Evolutionary conservation across 2,888 invertebrate species (phyloP).

Genomic region (Vandiemenella viatica): DNA sequence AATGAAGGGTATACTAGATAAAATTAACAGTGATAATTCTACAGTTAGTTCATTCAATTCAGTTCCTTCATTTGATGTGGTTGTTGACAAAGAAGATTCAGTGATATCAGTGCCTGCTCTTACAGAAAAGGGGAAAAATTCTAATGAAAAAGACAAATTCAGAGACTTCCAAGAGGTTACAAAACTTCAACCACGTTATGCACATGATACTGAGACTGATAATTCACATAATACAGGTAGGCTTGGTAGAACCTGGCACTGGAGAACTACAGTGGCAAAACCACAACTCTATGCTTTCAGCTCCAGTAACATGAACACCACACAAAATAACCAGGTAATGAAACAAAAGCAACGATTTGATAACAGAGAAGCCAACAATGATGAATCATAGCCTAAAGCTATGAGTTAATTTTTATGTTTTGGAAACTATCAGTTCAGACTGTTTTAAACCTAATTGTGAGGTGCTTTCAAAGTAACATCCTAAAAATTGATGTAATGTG

Average conservation of each 20-base stretch:
- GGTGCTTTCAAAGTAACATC: too few species aligned
- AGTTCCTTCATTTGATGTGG: background rate
- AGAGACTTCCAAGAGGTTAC: background rate
- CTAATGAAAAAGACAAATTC: background rate
- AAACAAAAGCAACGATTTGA: too few species aligned
- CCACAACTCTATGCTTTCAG: too few species aligned
- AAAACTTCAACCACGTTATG: background rate
- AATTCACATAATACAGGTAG: background rate
- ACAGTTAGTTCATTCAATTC: background rate
- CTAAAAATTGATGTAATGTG: too few species aligned
- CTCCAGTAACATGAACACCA: too few species aligned
- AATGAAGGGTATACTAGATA: background rate
- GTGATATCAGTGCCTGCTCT: background rate
- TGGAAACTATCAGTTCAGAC: too few species aligned
- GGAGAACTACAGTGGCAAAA: background rate
- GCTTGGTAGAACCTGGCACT: background rate
- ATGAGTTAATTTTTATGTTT: too few species aligned
- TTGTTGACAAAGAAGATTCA: background rate
- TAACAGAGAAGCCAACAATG: too few species aligned
- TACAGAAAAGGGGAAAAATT: background rate
- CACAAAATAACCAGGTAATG: too few species aligned
- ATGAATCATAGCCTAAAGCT: too few species aligned
- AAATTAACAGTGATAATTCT: background rate
- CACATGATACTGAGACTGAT: background rate
- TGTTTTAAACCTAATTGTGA: too few species aligned